A percentile compares a stretch with the other conserved stretches of the same genome.
phyloP scores from a whole-genome alignment of 2,888 invertebrate species.

The Adelphocoris suturalis region DNA sequence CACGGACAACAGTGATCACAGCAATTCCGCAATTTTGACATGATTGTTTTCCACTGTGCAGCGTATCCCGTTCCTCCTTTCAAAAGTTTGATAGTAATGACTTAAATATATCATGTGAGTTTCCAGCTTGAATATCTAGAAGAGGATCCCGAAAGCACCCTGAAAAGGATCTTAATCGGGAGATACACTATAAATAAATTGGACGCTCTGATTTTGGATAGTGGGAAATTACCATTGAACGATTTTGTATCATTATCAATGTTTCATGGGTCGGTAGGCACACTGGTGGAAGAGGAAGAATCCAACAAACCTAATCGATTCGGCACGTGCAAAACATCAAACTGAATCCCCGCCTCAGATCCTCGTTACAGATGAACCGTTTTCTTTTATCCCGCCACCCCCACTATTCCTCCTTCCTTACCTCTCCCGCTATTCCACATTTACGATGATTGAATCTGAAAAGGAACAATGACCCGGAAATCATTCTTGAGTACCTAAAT shows the following conservation, averaged over 20 bases:
- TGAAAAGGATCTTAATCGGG: no score
- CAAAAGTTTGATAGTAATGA: no score
- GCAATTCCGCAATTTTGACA: no score
- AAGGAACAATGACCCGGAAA: slow-evolving; percentile 51
- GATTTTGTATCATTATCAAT: neutral
- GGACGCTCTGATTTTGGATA: neutral
- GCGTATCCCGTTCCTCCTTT: no score
- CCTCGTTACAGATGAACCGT: neutral
- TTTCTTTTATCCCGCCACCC: slow-evolving; percentile 12
- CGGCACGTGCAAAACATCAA: neutral
- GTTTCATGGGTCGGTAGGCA: neutral
- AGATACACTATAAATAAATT: no score
- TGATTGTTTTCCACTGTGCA: no score
- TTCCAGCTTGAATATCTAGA: no score
- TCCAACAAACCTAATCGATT: neutral
- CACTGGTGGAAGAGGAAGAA: neutral
- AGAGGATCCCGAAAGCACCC: no score
- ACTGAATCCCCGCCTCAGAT: slow-evolving; percentile 1
- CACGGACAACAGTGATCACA: no score
- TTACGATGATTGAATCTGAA: slow-evolving; percentile 52
- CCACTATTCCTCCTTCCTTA: neutral
- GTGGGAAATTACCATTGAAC: neutral
- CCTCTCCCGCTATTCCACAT: neutral
- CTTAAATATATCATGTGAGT: no score
- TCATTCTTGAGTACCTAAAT: slow-evolving; percentile 45